Evolutionary conservation across 2,797 vertebrate genomes (phyloP).

Genomic region (Tenualosa ilisha): DNA sequence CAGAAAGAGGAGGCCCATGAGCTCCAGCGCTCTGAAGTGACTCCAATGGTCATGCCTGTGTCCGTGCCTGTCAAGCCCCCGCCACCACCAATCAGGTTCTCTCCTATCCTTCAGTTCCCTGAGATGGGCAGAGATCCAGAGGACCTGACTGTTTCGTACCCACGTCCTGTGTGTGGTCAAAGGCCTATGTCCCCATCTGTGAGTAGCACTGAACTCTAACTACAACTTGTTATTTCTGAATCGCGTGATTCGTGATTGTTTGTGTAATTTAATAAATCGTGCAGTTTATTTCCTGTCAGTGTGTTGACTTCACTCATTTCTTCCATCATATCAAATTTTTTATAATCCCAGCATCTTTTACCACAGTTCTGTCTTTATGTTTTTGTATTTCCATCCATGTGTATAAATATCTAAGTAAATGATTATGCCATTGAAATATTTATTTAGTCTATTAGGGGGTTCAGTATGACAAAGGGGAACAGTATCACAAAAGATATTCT

Average conservation of each 20-base stretch:
- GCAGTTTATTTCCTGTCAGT: background rate
- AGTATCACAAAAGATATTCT: background rate
- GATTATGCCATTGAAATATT: background rate
- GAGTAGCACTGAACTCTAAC: conserved; percentile 59
- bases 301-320: background rate
- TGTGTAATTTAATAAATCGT: background rate
- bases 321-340: no score
- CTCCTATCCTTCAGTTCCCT: conserved; percentile 69
- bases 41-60: conserved; percentile 86
- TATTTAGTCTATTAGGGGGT: background rate
- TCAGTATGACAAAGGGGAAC: background rate
- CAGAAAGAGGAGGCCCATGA: conserved; percentile 80
- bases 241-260: no score
- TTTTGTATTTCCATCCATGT: background rate
- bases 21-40: conserved; percentile 70
- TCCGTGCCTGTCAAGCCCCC: conserved; percentile 85
- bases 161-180: conserved; percentile 67
- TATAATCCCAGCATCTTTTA: no score
- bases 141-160: conserved; percentile 67
- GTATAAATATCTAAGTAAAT: background rate
- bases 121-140: conserved; percentile 74
- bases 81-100: conserved; percentile 67
- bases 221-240: background rate
- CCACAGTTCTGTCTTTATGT: background rate
- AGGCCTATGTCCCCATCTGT: conserved; percentile 78